Conservation (phyloP, 2,113 vertebrate species). For the Podarcis raffonei region DNA sequence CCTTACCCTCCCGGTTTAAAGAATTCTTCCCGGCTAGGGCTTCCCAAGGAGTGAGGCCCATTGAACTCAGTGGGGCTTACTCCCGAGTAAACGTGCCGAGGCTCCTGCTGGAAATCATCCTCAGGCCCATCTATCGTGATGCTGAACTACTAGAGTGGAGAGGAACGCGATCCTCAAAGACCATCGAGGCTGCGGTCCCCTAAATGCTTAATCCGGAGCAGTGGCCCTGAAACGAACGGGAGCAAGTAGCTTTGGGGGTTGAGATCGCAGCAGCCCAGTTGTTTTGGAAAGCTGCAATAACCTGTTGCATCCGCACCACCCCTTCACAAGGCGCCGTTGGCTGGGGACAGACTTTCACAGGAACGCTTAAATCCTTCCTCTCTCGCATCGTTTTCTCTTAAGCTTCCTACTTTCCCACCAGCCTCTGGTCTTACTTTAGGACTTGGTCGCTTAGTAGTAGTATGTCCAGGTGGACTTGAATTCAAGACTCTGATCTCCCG, state of each 20-base stretch:
- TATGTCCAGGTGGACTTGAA: background rate
- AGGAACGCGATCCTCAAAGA: too few relatives aligned
- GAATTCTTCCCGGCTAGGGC: too few relatives aligned
- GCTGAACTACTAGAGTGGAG: background rate
- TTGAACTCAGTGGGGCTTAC: background rate
- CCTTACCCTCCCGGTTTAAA: too few relatives aligned
- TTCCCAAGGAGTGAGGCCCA: background rate
- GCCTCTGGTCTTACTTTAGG: background rate
- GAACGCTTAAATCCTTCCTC: background rate
- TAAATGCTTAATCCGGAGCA: background rate
- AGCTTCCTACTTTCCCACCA: background rate
- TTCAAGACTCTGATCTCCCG: background rate
- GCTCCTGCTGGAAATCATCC: background rate
- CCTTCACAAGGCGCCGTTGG: background rate
- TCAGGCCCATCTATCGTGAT: background rate
- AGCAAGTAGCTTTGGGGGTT: background rate
- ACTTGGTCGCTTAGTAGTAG: background rate
- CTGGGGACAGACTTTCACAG: background rate
- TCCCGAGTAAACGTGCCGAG: background rate
- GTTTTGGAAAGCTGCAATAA: background rate
- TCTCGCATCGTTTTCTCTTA: background rate
- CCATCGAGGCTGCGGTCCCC: background rate
- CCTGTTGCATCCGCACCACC: background rate
- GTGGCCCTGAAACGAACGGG: background rate
- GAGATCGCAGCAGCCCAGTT: background rate